Percentiles rank a stretch among this genome's conserved stretches.
Conservation (phyloP, 2,113 vertebrate species). For the Chrysemys picta region DNA sequence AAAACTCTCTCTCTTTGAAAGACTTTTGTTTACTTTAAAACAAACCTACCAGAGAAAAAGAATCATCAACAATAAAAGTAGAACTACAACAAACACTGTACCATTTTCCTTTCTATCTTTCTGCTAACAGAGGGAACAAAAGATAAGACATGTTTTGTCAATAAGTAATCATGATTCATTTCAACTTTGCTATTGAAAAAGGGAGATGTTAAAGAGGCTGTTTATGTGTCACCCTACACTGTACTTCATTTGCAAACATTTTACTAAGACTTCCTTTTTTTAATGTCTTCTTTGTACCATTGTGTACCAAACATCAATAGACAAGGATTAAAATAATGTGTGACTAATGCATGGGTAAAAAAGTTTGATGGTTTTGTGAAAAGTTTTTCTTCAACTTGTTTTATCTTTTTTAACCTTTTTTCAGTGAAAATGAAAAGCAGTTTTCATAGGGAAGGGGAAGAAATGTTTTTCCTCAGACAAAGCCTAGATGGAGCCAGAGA, state of each 20-base stretch:
- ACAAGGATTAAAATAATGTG: neutral
- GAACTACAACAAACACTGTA: neutral
- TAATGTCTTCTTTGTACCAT: neutral
- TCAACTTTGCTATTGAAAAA: neutral
- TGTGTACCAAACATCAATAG: neutral
- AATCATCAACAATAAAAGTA: neutral
- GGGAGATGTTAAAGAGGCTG: neutral
- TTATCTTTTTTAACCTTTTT: neutral
- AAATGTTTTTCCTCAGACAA: too few species aligned
- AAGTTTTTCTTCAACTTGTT: neutral
- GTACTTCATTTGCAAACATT: neutral
- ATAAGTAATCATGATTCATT: neutral
- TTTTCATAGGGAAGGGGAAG: neutral
- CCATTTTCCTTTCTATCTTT: neutral
- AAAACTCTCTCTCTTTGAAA: neutral
- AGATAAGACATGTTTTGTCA: neutral
- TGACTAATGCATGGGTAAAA: neutral
- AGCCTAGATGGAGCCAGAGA: too few species aligned
- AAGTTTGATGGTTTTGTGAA: neutral
- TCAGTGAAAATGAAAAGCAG: neutral
- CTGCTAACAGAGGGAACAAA: neutral
- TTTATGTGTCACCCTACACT: neutral
- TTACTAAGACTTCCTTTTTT: neutral
- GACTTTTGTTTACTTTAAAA: neutral
- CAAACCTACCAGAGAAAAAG: neutral